phyloP scores from a whole-genome alignment of 2,888 invertebrate species.

The Lucinisca nassula region DNA sequence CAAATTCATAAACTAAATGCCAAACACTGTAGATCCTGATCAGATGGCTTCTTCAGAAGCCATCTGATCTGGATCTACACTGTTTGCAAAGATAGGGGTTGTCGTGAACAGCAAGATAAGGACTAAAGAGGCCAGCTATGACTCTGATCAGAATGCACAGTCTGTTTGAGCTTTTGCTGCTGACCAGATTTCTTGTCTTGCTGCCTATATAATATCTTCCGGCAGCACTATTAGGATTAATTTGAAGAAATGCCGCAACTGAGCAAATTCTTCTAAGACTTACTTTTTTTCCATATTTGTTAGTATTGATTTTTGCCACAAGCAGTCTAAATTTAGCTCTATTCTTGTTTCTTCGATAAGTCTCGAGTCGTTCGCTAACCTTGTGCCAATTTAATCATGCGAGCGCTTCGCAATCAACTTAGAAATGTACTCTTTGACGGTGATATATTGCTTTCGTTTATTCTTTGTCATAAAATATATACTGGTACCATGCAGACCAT shows the following conservation, averaged over 20 bases:
- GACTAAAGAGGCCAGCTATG: too few species aligned
- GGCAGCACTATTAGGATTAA: conserved; percentile 2
- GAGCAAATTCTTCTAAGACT: neutral
- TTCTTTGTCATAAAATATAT: too few species aligned
- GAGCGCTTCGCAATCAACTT: neutral
- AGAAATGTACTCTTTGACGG: neutral
- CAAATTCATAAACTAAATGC: too few species aligned
- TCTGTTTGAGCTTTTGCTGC: too few species aligned
- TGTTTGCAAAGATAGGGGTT: too few species aligned
- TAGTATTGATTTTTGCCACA: conserved; percentile 13
- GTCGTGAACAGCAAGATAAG: too few species aligned
- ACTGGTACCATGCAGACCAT: too few species aligned
- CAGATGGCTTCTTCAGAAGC: too few species aligned
- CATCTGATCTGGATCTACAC: too few species aligned
- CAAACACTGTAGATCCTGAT: too few species aligned
- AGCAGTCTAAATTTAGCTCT: neutral
- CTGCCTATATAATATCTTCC: conserved; percentile 9
- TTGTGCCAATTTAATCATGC: conserved; percentile 3
- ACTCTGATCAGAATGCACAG: too few species aligned
- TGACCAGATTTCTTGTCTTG: too few species aligned
- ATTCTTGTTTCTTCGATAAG: neutral
- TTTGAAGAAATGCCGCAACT: neutral
- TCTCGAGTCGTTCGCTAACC: neutral
- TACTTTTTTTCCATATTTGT: neutral
- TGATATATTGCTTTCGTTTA: neutral